Evolutionary conservation across 1,140 invertebrate genomes (phyloP).

Genomic region (Heterodera schachtii): DNA sequence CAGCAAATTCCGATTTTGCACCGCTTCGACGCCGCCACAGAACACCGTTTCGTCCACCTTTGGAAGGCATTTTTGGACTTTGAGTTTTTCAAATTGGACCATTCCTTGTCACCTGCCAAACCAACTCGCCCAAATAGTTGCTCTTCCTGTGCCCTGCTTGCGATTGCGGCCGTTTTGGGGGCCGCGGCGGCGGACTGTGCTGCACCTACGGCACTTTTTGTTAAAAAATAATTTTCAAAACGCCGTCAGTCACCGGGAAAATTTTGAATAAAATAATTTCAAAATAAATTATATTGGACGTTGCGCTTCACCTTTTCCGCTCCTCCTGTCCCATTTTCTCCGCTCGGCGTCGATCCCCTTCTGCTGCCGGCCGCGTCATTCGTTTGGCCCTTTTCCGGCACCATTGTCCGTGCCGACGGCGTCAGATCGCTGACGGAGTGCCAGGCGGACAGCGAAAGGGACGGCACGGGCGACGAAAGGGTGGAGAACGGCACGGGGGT

Average conservation of each 20-base stretch:
- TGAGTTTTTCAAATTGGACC: neutral
- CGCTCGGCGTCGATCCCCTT: constrained; percentile 3
- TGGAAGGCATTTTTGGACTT: neutral
- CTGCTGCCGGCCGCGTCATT: constrained; percentile 15
- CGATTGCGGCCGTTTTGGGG: constrained; percentile 17
- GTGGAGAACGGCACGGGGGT: constrained; percentile 1
- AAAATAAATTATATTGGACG: too few relatives aligned
- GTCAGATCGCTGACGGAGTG: constrained; percentile 34
- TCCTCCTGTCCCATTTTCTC: neutral
- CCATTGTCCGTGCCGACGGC: constrained; percentile 20
- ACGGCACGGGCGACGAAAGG: constrained; percentile 9
- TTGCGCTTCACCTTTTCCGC: too few relatives aligned
- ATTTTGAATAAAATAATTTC: too few relatives aligned
- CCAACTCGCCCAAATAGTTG: constrained; percentile 49
- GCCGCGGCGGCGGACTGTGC: constrained; percentile 27
- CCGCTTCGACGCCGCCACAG: constrained; percentile 52
- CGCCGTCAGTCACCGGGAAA: too few relatives aligned
- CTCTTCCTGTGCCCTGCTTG: constrained; percentile 24
- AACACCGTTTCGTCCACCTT: constrained; percentile 52
- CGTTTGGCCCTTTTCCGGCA: constrained; percentile 5
- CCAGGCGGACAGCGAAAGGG: constrained; percentile 20
- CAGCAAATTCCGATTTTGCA: constrained; percentile 47
- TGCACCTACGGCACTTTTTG: too few relatives aligned
- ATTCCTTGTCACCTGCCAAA: constrained; percentile 43
- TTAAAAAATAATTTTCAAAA: too few relatives aligned